Evolutionary conservation across 2,113 vertebrate species (phyloP).

Genomic region (Oncorhynchus clarkii): DNA sequence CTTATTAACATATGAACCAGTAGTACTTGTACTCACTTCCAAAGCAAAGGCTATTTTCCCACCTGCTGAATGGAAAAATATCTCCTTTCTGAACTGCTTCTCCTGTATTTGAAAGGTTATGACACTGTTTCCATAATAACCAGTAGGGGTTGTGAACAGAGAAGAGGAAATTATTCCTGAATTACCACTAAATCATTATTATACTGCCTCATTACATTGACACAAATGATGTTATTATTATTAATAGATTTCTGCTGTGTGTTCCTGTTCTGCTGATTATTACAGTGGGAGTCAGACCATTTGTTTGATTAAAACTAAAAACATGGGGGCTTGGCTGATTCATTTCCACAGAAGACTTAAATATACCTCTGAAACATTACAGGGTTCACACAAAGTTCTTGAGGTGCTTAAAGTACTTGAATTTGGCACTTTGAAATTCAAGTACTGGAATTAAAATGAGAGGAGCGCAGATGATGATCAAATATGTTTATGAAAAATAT

Average conservation of each 20-base stretch:
- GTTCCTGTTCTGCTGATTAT: not conserved
- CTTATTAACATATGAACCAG: conserved; percentile 2
- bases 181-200: not conserved
- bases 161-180: not conserved
- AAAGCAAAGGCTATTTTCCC: not conserved
- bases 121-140: no score
- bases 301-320: not conserved
- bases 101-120: not conserved
- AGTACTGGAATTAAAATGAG: not conserved
- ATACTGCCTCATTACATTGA: not conserved
- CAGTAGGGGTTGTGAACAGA: not conserved
- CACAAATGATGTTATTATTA: not conserved
- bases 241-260: not conserved
- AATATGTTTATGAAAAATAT: no score
- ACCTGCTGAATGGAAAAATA: not conserved
- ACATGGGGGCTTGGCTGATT: not conserved
- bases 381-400: no score
- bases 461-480: no score
- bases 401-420: not conserved
- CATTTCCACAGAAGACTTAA: not conserved
- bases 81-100: not conserved
- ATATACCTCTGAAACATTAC: no score
- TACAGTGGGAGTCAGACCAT: not conserved
- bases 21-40: not conserved
- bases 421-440: not conserved